Evolutionary conservation across 2,797 vertebrate genomes (phyloP).

Genomic region (Melanotaenia maccullochi): DNA sequence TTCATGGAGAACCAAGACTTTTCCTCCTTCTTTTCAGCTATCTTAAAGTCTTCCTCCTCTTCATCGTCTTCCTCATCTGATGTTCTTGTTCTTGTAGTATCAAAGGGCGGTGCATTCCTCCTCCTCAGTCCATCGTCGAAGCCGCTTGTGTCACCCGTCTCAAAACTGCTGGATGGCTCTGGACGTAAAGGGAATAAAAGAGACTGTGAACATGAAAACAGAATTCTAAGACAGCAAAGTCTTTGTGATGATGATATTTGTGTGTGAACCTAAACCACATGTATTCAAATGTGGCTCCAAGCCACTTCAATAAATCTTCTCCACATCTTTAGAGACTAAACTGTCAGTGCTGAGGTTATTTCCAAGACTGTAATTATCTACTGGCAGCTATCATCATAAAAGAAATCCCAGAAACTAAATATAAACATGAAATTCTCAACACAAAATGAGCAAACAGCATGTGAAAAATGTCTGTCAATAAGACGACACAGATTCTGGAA

Average conservation of each 20-base stretch:
- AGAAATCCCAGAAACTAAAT: slow-evolving; percentile 31
- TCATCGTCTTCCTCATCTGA: slow-evolving; percentile 83
- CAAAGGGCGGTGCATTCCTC: slow-evolving; percentile 64
- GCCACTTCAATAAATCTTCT: slow-evolving; percentile 40
- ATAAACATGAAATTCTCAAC: slow-evolving; percentile 16
- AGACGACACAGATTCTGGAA: slow-evolving; percentile 27
- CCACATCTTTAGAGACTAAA: slow-evolving; percentile 26
- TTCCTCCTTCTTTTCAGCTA: slow-evolving; percentile 73
- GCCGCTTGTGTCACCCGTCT: slow-evolving; percentile 37
- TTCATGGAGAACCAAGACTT: slow-evolving; percentile 78
- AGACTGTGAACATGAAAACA: slow-evolving; percentile 11
- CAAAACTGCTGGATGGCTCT: slow-evolving; percentile 56
- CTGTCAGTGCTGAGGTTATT: slow-evolving; percentile 21
- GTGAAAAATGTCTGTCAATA: slow-evolving; percentile 23
- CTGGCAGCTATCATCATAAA: slow-evolving; percentile 30
- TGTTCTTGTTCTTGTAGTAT: slow-evolving; percentile 66
- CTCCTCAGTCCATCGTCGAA: slow-evolving; percentile 75
- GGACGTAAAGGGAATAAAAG: not conserved
- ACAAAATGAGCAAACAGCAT: slow-evolving; percentile 45
- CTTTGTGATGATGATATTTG: slow-evolving; percentile 16
- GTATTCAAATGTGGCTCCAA: slow-evolving; percentile 15
- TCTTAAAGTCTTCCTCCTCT: slow-evolving; percentile 76
- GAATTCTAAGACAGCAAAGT: not conserved
- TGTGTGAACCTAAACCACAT: slow-evolving; percentile 46
- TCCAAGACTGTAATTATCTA: slow-evolving; percentile 43